Evolutionary conservation across 1,140 invertebrate species (phyloP), one percentile per base, ranked within the genome.

Genomic region (Protaetia brevitarsis): DNA sequence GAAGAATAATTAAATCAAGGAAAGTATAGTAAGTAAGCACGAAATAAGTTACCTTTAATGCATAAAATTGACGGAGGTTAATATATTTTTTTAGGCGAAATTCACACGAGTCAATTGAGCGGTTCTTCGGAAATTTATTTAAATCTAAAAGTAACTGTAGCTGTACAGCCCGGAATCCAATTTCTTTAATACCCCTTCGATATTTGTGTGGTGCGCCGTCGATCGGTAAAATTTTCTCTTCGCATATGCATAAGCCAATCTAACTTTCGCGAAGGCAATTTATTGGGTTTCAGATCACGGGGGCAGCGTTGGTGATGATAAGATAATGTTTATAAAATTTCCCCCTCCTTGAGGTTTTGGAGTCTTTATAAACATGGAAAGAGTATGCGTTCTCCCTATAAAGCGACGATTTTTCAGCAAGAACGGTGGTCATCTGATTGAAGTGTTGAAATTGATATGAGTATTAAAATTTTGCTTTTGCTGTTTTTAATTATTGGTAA

Each of bases 281-380:
- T 26, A 59, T 59, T 59, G 13, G 57, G 57, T 31, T 59, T 59
- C 29, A 31, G 13, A 59, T 28, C 57, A 31, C 26, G 29, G 27
- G 23, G 26, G 26, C 11, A 27, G 8, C 11, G n/a, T 59, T 28
- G 57, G 11, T 23, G 11, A n/a, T 19, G 57, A 59, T 59, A 59
- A 59, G 57, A 59, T 59, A 59, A 59, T 59, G 57, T 59, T 59
- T 59, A 59, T 59, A 31, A 31, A 59, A 59, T 59, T 59, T 59
- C 57, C 26, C 57, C 26, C 57, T 19, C 57, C 57, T 13, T 31
- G 13, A 13, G 1, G 57, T 29, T 16, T 29, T 59, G 26, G 7
- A 59, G 16, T 28, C 29, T 59, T 59, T 59, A 59, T 59, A 59
- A 59, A 29, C 8, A 19, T 59, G 13, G 29, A 13, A 59, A 59